Conservation (phyloP, 2,888 invertebrate species). For the Synanthedon myopaeformis region DNA sequence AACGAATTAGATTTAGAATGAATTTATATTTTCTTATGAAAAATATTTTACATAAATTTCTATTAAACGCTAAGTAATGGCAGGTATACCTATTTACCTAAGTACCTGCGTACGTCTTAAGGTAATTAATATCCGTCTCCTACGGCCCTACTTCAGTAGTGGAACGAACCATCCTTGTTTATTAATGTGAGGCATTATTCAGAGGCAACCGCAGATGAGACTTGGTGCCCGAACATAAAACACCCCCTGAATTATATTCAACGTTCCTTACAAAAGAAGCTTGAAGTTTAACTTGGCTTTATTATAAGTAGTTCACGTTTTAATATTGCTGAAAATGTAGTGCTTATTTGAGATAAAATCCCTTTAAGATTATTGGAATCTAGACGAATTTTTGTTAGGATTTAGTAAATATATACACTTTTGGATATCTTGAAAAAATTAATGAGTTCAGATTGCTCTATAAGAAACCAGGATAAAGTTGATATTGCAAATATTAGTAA, state of each 20-base stretch:
- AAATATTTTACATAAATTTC: conserved; percentile 1
- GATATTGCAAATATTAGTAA: too few relatives aligned
- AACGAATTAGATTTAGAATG: too few relatives aligned
- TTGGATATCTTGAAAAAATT: too few relatives aligned
- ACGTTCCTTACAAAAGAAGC: conserved; percentile 45
- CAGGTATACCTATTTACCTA: conserved; percentile 27
- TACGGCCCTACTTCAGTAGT: conserved; percentile 39
- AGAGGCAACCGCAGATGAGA: conserved; percentile 57
- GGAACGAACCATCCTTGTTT: conserved; percentile 48
- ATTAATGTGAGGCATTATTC: conserved; percentile 63
- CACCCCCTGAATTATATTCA: conserved; percentile 46
- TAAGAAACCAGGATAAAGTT: too few relatives aligned
- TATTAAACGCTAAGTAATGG: conserved; percentile 42
- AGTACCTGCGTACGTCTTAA: conserved; percentile 28
- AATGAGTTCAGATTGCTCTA: too few relatives aligned
- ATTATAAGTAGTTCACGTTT: not conserved
- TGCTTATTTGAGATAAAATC: too few relatives aligned
- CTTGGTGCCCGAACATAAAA: conserved; percentile 39
- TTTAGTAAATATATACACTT: too few relatives aligned
- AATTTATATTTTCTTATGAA: too few relatives aligned
- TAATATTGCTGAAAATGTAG: too few relatives aligned
- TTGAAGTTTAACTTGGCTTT: not conserved
- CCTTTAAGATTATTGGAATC: too few relatives aligned
- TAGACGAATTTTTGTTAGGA: too few relatives aligned
- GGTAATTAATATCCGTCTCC: conserved; percentile 55